Base-by-base conservation (phyloP, 2,888 invertebrate genomes). In the Beris morrisii region DNA sequence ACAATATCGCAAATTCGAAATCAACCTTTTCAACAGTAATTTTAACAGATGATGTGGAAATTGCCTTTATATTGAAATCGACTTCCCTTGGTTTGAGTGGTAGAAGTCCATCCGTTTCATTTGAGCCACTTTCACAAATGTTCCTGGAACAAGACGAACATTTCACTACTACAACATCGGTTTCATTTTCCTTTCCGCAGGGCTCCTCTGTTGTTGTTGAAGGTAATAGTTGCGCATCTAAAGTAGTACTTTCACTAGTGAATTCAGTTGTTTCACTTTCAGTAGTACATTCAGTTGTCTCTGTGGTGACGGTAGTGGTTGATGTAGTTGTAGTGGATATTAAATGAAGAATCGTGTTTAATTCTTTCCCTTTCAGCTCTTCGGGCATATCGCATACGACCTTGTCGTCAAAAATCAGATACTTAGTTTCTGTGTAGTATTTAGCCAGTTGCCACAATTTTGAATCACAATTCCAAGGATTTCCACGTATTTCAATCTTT, bases 181-280 rank as follows among this genome's bases (percentile, higher is more conserved):
- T 12, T 7, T 13, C 13, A 48, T 12, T 12, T 50, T 46, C 7
- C 22, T 22, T 22, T 22, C 22, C 22, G 22, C 22, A 22, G 22
- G 22, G 22, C 22, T 22, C 22, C 22, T 22, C 4, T 72, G 64
- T 1, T 70, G 69, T 7, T 11, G 13, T 50, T 12, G 11, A 13
- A 75, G 73, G 73, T 73, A 43, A 3, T 82, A 45, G 76, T 75
- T 74, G 4, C 0, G 50, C 50, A 9, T 31, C 9, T 61, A 7
- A 7, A 22, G 13, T 28, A 38, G 15, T 7, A 48, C 48, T 13
- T 5, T 38, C 38, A 9, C 9, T 7, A 7, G 13, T 28, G 50
- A 43, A 43, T 13, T 38, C 12, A 75, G 53, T 12, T 28, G 15
- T 5, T 3, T 12, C 50, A 12, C 15, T 45, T 5, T 50, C 50